Conservation (phyloP, 2,113 vertebrate species). For the Pomatostomus ruficeps region DNA sequence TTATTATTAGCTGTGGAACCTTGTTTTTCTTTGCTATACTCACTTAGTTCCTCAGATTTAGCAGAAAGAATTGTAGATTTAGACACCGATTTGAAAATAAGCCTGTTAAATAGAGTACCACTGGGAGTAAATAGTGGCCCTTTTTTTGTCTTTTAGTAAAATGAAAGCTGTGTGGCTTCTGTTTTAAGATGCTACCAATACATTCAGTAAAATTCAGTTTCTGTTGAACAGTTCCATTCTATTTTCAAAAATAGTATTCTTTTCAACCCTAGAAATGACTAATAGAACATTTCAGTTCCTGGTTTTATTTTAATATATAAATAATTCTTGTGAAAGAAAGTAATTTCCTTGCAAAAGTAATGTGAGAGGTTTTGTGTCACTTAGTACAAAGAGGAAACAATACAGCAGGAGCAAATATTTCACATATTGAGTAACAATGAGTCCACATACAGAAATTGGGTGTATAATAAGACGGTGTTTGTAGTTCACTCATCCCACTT, state of each 20-base stretch:
- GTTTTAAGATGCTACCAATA: neutral
- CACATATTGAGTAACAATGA: neutral
- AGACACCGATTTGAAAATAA: neutral
- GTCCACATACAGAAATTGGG: fast-evolving
- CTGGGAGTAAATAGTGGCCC: neutral
- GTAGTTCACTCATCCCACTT: neutral
- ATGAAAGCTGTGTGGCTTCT: neutral
- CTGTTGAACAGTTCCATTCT: neutral
- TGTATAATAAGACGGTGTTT: neutral
- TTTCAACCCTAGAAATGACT: neutral
- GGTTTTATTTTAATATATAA: neutral
- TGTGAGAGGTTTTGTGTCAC: neutral
- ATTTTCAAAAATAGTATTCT: neutral
- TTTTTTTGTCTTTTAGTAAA: neutral
- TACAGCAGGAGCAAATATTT: neutral
- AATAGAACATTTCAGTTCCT: neutral
- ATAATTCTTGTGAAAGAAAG: neutral
- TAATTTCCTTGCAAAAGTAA: neutral
- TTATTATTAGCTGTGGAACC: neutral
- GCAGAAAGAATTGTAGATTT: neutral
- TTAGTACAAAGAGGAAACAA: neutral
- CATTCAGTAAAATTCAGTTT: neutral
- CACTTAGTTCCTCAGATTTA: neutral
- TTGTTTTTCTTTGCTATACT: neutral
- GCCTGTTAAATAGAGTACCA: neutral